Evolutionary conservation across 2,797 vertebrate species (phyloP).

Genomic region (Notolepis coatsorum): DNA sequence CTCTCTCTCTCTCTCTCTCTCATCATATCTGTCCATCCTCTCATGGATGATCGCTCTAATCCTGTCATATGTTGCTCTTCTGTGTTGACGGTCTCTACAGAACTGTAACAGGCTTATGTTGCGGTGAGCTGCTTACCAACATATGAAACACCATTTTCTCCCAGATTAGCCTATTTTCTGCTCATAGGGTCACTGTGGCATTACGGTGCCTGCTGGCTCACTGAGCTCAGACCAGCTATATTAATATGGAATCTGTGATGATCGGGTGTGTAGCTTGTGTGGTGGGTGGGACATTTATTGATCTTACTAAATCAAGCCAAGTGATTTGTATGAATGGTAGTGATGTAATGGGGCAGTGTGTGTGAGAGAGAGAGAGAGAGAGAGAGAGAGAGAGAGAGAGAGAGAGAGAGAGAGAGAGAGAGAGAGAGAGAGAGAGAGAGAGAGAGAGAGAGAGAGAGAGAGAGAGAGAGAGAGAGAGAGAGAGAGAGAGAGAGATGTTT

Average conservation of each 20-base stretch:
- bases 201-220: conserved; percentile 13
- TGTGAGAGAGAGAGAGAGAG: conserved; percentile 12
- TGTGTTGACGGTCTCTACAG: no score
- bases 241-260: no score
- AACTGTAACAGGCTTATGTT: conserved; percentile 58
- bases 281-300: neutral
- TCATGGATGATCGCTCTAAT: conserved; percentile 37
- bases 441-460: conserved; percentile 12
- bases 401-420: conserved; percentile 7
- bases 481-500: neutral
- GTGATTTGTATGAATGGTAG: conserved; percentile 9
- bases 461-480: neutral
- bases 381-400: conserved; percentile 1
- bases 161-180: conserved; percentile 53
- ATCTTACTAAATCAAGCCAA: neutral
- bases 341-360: conserved; percentile 9
- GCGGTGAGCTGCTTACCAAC: conserved; percentile 29
- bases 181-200: conserved; percentile 41
- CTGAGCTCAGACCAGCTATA: no score
- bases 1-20: neutral
- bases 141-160: conserved; percentile 33
- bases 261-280: no score
- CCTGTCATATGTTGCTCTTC: conserved; percentile 53
- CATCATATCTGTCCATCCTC: conserved; percentile 11
- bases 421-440: neutral